Evolutionary conservation across 2,797 vertebrate species (phyloP), one percentile per base, ranked within the genome.

Genomic region (Cynopterus sphinx): DNA sequence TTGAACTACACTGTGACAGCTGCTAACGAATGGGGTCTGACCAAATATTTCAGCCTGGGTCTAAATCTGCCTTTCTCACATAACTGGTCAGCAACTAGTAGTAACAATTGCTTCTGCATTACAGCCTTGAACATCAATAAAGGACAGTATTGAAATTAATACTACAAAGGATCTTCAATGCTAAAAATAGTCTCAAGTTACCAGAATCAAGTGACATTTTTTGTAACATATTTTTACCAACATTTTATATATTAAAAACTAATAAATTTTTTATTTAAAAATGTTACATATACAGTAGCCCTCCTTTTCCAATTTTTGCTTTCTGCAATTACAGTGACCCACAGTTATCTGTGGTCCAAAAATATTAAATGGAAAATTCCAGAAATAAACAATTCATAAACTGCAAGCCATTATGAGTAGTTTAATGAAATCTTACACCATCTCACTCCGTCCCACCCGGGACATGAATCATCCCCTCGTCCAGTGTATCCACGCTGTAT

Each of bases 111-210:
- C 24, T 93, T 82, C 21, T 11, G 7, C 71, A 19, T 61, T n/a
- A 70, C 49, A 33, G 65, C 46, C 21, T 89, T 59, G 31, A 28
- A 43, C 55, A 95, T 11, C 31, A 55, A 33, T 16, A 73, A 95
- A 94, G 46, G 28, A 74, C 1, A 33, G 39, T 17, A 53, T 33
- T 36, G 7, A 89, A 74, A 92, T 88, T 41, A 90, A 81, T 24
- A 78, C 36, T 61, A 41, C 16, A 83, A 89, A 87, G 28, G 19
- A n/a, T 87, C 96, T 94, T 21, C 55, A 92, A 86, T 65, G 6
- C n/a, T 28, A 24, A 68, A 63, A 90, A 5, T 22, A 59, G 74
- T 82, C 59, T 82, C 59, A 71, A 87, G 39, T 67, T 90, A 67
- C 15, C 51, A 71, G 43, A 92, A 84, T 39, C 51, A 77, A 96